Base-by-base conservation (phyloP, 2,888 invertebrate genomes). In the Luperina nickerlii region DNA sequence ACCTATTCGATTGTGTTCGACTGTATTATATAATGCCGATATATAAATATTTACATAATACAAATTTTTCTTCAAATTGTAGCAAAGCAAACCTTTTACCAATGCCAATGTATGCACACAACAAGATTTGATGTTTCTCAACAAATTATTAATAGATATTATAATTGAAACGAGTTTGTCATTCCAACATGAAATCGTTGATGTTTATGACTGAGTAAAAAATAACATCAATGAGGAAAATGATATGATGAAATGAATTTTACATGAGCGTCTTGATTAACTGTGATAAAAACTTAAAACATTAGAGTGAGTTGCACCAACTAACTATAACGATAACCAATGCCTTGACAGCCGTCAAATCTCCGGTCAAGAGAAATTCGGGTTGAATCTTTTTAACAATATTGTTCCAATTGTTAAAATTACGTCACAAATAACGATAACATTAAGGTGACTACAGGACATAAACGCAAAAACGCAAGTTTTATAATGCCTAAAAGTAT, bases 91-190 rank as follows among this genome's bases (percentile, higher is more conserved):
- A 83, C 70, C 83, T 54, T 78, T 83, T 70, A 71, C 45, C 69
- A 66, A 66, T 77, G 60, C 57, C 68, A 81, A 72, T n/a, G 65
- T 57, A 75, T 62, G n/a, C 51, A 57, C 76, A 69, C 66, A 66
- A 79, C 72, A 67, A 85, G 54, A 85, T 71, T 62, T 62, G 65
- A 45, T 84, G 60, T 51, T 69, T 84, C 84, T 82, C 27, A 60
- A 69, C 24, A 67, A 79, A 79, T 60, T 73, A n/a, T 15, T 72
- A 60, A 38, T 68, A 69, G n/a, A 48, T 71, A 73, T 84, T 73
- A 57, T 80, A 71, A 76, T 85, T 85, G 54, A 86, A 86, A 77
- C 84, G 38, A 82, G 84, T 86, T 86, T 73, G 75, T 84, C 63
- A 78, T 73, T 54, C 57, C 20, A 38, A 65, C 57, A 82, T 66